phyloP scores from a whole-genome alignment of 1,140 invertebrate species.

The Patella vulgata region DNA sequence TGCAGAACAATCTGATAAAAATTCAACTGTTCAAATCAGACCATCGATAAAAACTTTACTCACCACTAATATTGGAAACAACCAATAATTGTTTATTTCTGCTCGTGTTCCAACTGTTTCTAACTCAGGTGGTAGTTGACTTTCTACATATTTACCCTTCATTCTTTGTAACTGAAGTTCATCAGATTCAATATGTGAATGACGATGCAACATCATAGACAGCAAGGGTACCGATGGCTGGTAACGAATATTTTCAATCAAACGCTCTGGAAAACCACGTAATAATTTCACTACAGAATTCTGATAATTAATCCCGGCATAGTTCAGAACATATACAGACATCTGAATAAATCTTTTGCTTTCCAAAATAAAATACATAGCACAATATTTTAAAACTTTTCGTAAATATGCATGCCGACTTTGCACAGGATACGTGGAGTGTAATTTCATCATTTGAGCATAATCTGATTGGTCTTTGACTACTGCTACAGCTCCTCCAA shows the following conservation, averaged over 20 bases:
- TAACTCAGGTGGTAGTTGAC: slow-evolving; percentile 48
- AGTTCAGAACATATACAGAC: slow-evolving; percentile 47
- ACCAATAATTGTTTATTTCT: slow-evolving; percentile 62
- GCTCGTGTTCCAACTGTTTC: slow-evolving; percentile 56
- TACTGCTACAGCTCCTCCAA: slow-evolving; percentile 65
- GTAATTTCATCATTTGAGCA: slow-evolving; percentile 47
- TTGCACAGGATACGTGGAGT: slow-evolving; percentile 52
- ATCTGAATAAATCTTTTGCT: slow-evolving; percentile 50
- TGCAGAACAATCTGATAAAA: too few species aligned
- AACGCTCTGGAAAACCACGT: slow-evolving; percentile 60
- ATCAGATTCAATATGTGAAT: slow-evolving; percentile 40
- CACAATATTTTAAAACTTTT: slow-evolving; percentile 59
- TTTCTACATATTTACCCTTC: slow-evolving; percentile 60
- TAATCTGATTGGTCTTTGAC: slow-evolving; percentile 51
- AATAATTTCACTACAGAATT: slow-evolving; percentile 46
- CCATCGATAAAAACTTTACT: too few species aligned
- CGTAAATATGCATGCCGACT: slow-evolving; percentile 51
- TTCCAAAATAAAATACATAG: slow-evolving; percentile 53
- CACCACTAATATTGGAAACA: slow-evolving; percentile 66
- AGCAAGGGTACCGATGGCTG: slow-evolving; percentile 60
- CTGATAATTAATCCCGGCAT: slow-evolving; percentile 52
- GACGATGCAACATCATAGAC: slow-evolving; percentile 45
- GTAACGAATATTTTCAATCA: slow-evolving; percentile 57
- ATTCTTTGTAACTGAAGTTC: slow-evolving; percentile 42
- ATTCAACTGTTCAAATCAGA: too few species aligned